These are phyloP conservation scores for Tineola bisselliella DNA, from an alignment of 2,888 invertebrate species.

Conservation along the genomic window DNA sequence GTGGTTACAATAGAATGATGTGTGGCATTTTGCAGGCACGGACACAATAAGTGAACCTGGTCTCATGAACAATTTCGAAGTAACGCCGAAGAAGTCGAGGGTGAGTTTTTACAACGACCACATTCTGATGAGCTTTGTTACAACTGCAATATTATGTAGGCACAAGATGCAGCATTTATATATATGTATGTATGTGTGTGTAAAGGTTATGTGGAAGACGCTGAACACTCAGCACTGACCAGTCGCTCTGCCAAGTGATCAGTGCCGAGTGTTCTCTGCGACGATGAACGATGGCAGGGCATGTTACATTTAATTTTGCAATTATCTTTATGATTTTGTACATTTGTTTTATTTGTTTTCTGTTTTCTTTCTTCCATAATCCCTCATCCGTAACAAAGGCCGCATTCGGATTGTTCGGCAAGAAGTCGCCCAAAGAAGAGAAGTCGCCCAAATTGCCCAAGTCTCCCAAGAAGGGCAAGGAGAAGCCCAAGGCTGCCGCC, in stretches of 20 bases:
- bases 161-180: too few relatives aligned
- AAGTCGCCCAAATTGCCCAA: conserved; percentile 20
- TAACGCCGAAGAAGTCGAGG: conserved; percentile 59
- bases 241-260: too few relatives aligned
- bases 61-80: conserved; percentile 54
- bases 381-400: conserved; percentile 25
- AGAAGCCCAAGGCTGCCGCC: conserved; percentile 48
- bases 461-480: conserved; percentile 52
- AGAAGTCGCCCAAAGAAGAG: conserved; percentile 18
- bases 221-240: too few relatives aligned
- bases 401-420: conserved; percentile 51
- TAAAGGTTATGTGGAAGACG: not conserved
- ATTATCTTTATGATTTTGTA: conserved; percentile 21
- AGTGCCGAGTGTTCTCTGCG: too few relatives aligned
- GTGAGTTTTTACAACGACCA: conserved; percentile 27
- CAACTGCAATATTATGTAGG: too few relatives aligned
- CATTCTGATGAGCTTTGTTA: too few relatives aligned
- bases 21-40: conserved; percentile 50
- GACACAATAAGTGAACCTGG: conserved; percentile 60
- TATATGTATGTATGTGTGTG: too few relatives aligned
- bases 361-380: conserved; percentile 36
- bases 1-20: too few relatives aligned
- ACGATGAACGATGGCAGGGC: not conserved
- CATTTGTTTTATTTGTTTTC: conserved; percentile 30
- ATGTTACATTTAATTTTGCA: conserved; percentile 9